Conservation (phyloP, 2,113 vertebrate genomes). For the Cyanoramphus novaezelandiae region DNA sequence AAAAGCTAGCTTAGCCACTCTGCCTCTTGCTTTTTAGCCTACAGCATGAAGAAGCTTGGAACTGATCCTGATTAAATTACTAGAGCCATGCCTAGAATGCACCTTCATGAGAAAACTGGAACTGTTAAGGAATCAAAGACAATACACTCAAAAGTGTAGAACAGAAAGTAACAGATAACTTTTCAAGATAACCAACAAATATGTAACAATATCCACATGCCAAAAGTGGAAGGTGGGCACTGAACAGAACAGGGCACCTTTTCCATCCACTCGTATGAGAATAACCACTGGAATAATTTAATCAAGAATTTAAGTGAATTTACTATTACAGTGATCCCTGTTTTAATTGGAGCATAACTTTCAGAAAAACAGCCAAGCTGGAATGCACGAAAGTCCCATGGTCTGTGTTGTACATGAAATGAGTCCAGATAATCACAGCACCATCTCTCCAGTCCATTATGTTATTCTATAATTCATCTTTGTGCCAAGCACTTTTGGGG, state of each 20-base stretch:
- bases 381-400: background rate
- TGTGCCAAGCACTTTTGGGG: background rate
- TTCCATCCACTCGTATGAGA: background rate
- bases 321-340: background rate
- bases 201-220: background rate
- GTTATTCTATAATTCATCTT: background rate
- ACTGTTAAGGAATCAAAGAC: background rate
- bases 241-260: background rate
- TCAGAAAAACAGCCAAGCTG: background rate
- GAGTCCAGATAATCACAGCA: background rate
- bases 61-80: background rate
- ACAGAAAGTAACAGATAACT: slow-evolving; percentile 18
- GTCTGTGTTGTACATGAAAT: background rate
- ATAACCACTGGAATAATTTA: background rate
- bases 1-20: background rate
- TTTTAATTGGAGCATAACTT: background rate
- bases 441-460: background rate
- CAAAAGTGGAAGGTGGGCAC: background rate
- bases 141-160: background rate
- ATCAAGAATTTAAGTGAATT: background rate
- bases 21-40: background rate
- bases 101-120: background rate
- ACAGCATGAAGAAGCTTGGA: background rate
- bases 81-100: background rate
- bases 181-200: slow-evolving; percentile 11